phyloP scores from a whole-genome alignment of 2,888 invertebrate species.

The Uropetala carovei region DNA sequence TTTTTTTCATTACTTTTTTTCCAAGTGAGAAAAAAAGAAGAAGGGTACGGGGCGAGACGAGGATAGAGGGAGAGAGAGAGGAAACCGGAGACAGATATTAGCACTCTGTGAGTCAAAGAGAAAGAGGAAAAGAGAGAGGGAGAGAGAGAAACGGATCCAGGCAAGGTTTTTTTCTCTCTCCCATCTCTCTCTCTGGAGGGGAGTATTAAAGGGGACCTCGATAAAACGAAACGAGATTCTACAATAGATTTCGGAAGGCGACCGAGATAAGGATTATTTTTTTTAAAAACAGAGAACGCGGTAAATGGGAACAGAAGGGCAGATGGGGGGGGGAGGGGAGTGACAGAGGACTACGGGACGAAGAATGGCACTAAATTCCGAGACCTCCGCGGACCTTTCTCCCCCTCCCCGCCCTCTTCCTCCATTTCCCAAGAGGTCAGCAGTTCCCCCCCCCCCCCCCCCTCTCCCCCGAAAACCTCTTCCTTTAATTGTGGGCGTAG shows the following conservation, averaged over 20 bases:
- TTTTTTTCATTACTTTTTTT: no score
- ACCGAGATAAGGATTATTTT: not conserved
- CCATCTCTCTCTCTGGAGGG: no score
- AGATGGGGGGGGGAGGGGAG: not conserved
- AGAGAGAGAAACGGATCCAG: not conserved
- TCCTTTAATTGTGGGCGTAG: slow-evolving; percentile 9
- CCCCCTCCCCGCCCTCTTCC: no score
- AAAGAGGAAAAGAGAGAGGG: not conserved
- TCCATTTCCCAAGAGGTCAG: not conserved
- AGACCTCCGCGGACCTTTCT: not conserved
- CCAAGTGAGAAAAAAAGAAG: no score
- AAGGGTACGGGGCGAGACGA: no score
- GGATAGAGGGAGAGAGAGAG: not conserved
- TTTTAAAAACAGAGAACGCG: not conserved
- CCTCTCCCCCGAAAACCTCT: not conserved
- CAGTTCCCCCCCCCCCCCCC: not conserved
- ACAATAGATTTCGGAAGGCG: not conserved
- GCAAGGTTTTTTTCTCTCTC: not conserved
- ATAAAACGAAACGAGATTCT: slow-evolving; percentile 13
- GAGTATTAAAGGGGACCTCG: not conserved
- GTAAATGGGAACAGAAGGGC: slow-evolving; percentile 13
- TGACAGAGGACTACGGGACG: not conserved
- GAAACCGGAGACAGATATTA: not conserved
- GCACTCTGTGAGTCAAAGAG: not conserved
- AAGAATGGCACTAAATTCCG: not conserved